phyloP scores from a whole-genome alignment of 2,888 invertebrate genomes.

The Amiota minor region DNA sequence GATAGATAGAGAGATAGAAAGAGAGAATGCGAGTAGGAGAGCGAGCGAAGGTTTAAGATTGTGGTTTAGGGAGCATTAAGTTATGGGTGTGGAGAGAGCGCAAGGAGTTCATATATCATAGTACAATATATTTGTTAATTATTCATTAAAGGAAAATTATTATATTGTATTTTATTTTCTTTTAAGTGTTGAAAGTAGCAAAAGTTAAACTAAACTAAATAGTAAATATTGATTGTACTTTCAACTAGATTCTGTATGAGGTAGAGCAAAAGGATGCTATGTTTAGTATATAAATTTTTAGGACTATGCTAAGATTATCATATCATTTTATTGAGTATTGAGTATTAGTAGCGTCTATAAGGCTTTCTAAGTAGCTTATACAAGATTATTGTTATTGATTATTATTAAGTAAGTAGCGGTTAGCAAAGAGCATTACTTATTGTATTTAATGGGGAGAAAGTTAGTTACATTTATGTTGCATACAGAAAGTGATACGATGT shows the following conservation, averaged over 20 bases:
- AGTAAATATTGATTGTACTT: too few relatives aligned
- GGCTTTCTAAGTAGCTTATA: not conserved
- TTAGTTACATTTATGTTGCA: not conserved
- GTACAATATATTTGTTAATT: conserved; percentile 5
- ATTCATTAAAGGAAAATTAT: not conserved
- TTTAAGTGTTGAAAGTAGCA: conserved; percentile 3
- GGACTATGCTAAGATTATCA: conserved; percentile 3
- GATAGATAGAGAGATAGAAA: conserved; percentile 33
- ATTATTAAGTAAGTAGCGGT: not conserved
- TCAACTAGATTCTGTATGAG: not conserved
- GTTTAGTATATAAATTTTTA: not conserved
- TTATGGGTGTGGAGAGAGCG: conserved; percentile 34
- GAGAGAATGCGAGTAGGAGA: conserved; percentile 32
- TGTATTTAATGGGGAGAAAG: not conserved
- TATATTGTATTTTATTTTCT: conserved; percentile 2
- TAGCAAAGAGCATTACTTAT: not conserved
- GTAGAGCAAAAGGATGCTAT: too few relatives aligned
- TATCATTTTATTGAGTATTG: conserved; percentile 2
- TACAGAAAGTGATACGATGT: not conserved
- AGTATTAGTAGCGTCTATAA: not conserved
- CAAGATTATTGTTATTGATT: not conserved
- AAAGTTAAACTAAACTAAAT: conserved; percentile 5
- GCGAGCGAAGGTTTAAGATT: conserved; percentile 35
- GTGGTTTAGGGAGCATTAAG: conserved; percentile 35
- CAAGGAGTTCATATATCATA: conserved; percentile 30